These are phyloP conservation scores for Atta colombica DNA, from an alignment of 1,140 invertebrate species.

Conservation along the genomic window DNA sequence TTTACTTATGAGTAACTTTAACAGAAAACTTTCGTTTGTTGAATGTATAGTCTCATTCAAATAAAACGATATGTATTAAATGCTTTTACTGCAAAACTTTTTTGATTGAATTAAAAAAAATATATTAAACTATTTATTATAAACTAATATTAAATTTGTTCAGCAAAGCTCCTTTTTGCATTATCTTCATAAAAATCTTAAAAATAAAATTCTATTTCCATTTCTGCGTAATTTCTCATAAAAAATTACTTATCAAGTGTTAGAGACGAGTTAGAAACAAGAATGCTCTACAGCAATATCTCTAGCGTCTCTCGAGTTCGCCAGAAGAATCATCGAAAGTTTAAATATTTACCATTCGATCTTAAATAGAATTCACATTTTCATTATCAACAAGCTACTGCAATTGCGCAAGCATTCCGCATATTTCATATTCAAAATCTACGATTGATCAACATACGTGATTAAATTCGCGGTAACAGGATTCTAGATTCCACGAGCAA, in stretches of 20 bases:
- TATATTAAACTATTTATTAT: constrained; percentile 9
- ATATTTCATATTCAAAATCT: not conserved
- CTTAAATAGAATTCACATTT: not conserved
- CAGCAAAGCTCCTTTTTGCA: not conserved
- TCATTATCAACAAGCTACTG: not conserved
- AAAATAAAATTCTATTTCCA: not conserved
- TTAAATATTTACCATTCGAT: constrained; percentile 14
- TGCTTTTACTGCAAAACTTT: not conserved
- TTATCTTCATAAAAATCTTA: not conserved
- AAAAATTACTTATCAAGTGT: constrained; percentile 18
- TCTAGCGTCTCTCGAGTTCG: not conserved
- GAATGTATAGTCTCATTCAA: not conserved
- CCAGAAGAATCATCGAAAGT: not conserved
- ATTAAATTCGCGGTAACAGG: constrained; percentile 29
- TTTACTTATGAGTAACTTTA: not conserved
- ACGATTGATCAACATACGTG: not conserved
- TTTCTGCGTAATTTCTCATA: not conserved
- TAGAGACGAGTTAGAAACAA: not conserved
- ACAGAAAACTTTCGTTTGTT: not conserved
- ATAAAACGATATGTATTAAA: not conserved
- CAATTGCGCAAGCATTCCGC: not conserved
- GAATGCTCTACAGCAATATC: not conserved
- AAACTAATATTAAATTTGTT: not conserved
- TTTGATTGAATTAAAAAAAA: constrained; percentile 1
- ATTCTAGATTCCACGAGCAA: not conserved